Conservation (phyloP, 2,113 vertebrate species). For the Pachypanchax playfairii region DNA sequence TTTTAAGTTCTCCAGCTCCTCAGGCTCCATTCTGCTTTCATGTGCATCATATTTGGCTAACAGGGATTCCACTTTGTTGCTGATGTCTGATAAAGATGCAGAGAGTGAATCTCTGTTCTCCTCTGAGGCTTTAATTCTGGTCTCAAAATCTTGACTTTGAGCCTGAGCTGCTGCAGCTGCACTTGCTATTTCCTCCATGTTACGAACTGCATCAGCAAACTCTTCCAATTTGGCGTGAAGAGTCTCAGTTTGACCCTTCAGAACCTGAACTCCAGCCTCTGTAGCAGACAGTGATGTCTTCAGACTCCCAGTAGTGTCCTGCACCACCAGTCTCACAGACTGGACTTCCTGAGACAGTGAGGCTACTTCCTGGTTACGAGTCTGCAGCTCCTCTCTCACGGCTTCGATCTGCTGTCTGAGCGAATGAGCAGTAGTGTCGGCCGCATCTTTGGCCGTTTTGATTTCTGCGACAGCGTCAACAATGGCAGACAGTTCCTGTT, state of each 20-base stretch:
- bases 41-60: slow-evolving; percentile 75
- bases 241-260: slow-evolving; percentile 76
- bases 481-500: slow-evolving; percentile 81
- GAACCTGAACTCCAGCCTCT: slow-evolving; percentile 69
- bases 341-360: slow-evolving; percentile 87
- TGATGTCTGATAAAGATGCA: slow-evolving; percentile 59
- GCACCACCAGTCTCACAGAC: slow-evolving; percentile 81
- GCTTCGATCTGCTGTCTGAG: slow-evolving; percentile 83
- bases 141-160: slow-evolving; percentile 79
- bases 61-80: slow-evolving; percentile 75
- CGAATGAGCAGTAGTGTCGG: slow-evolving; percentile 75
- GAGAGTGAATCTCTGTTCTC: slow-evolving; percentile 68
- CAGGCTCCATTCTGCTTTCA: slow-evolving; percentile 76
- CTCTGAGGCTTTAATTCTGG: slow-evolving; percentile 79
- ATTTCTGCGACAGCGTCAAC: slow-evolving; percentile 81
- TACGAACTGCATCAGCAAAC: slow-evolving; percentile 51
- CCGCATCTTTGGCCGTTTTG: slow-evolving; percentile 71
- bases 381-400: slow-evolving; percentile 88
- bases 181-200: slow-evolving; percentile 61
- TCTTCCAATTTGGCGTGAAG: slow-evolving; percentile 74
- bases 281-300: slow-evolving; percentile 77
- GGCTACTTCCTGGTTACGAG: slow-evolving; percentile 87
- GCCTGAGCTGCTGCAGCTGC: slow-evolving; percentile 61
- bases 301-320: slow-evolving; percentile 81
- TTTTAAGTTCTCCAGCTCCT: slow-evolving; percentile 84